Base-by-base conservation (phyloP, 2,797 vertebrate genomes). In the Ctenochaetus hawaiiensis region DNA sequence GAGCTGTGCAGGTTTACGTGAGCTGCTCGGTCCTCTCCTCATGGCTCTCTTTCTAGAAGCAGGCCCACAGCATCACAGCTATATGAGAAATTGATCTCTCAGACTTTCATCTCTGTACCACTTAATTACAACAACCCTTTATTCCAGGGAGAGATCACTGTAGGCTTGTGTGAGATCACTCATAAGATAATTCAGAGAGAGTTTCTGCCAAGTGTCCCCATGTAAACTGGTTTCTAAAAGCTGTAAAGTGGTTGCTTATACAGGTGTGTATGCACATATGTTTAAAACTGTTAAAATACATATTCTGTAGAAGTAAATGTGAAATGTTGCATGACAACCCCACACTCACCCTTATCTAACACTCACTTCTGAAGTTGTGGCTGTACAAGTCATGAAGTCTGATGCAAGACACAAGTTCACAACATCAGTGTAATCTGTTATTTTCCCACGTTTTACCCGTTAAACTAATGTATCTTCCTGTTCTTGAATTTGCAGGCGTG, bases 51-150 rank as follows among this genome's bases (percentile, higher is more conserved):
- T 22, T 30, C 22, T 16, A 39, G 53, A 4, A 57, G 64, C 70
- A 83, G 84, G 84, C 82, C 84, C 84, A 73, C 48, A 62, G 51
- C 75, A 78, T 77, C 67, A 59, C 57, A 75, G 62, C 30, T 65
- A 34, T 34, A 60, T 41, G 43, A 60, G 37, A 44, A 63, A 44
- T 52, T 37, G 9, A 58, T 80, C 61, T 26, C 17, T 48, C 6
- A 26, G 1, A 70, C 49, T 72, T 68, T 70, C 26, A 72, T 75
- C 51, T 41, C 22, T 9, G n/a, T 87, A 26, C 59, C 70, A 52
- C 64, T 64, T 75, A 34, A 60, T 30, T 39, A 45, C 5, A 9
- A 8, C 34, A 30, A 37, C 22, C 13, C 57, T 78, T 62, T 59
- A 64, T 65, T 48, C 44, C 43, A 43, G 44, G 45, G 37, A 64